phyloP scores from a whole-genome alignment of 2,797 vertebrate species.

The Rhodeus uyekii region DNA sequence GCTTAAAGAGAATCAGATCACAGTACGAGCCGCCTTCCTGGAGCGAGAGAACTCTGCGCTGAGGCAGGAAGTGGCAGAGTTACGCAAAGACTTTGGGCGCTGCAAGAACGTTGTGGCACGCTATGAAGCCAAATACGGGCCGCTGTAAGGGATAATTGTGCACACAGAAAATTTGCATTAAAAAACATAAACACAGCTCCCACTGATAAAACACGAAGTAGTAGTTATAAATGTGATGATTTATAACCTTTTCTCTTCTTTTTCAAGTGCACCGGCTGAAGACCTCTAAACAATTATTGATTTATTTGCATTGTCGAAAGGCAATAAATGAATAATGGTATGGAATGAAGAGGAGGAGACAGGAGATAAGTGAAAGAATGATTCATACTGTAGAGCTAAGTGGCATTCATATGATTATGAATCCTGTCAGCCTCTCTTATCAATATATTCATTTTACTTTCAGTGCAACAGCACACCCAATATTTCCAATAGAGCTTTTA shows the following conservation, averaged over 20 bases:
- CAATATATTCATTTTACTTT: slow-evolving; percentile 19
- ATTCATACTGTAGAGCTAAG: slow-evolving; percentile 9
- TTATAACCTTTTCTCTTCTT: slow-evolving; percentile 66
- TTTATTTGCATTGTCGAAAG: slow-evolving; percentile 51
- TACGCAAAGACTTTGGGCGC: slow-evolving; percentile 89
- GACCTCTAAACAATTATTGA: slow-evolving; percentile 64
- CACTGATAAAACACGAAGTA: neutral
- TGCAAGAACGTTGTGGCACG: slow-evolving; percentile 84
- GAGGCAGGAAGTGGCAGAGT: slow-evolving; percentile 88
- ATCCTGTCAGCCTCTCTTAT: neutral
- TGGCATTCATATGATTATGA: neutral
- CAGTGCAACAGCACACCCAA: slow-evolving; percentile 31
- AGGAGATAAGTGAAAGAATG: slow-evolving; percentile 25
- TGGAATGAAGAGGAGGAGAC: slow-evolving; percentile 51
- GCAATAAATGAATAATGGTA: slow-evolving; percentile 61
- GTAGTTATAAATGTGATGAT: slow-evolving; percentile 33
- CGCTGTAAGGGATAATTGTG: slow-evolving; percentile 80
- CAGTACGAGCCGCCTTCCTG: slow-evolving; percentile 92
- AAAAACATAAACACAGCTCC: neutral
- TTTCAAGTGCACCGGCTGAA: slow-evolving; percentile 69
- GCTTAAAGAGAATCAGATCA: slow-evolving; percentile 98
- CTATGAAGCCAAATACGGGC: slow-evolving; percentile 90
- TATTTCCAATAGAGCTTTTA: slow-evolving; percentile 43
- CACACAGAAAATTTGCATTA: slow-evolving; percentile 34
- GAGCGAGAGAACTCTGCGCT: slow-evolving; percentile 92